A percentile compares a stretch with the other conserved stretches of the same genome.
Conservation (phyloP, 2,113 vertebrate genomes). For the Todiramphus saurophagus region DNA sequence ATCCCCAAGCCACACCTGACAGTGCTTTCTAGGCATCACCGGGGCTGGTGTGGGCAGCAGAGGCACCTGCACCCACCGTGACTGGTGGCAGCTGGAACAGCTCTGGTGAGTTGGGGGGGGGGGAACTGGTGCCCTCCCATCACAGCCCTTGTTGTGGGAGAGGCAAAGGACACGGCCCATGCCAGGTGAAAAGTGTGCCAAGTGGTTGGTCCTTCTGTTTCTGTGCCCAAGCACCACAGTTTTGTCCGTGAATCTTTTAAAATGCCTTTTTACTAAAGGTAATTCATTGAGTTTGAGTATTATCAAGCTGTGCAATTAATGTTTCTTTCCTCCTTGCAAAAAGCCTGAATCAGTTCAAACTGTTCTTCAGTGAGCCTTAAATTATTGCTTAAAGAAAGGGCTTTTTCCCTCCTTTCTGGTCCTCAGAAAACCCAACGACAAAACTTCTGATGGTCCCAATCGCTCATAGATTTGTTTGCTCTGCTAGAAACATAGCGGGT, state of each 20-base stretch:
- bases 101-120: fast-evolving
- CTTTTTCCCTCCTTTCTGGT: not conserved
- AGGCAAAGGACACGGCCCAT: fast-evolving
- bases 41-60: not conserved
- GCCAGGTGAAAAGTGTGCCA: fast-evolving
- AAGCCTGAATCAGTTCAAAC: not conserved
- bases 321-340: not conserved
- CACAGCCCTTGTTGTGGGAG: fast-evolving
- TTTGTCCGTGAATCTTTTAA: not conserved
- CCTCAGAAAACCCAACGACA: not conserved
- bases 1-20: not conserved
- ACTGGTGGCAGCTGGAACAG: not conserved
- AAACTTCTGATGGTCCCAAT: not conserved
- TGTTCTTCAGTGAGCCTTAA: not conserved
- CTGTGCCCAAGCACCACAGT: not conserved
- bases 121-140: not conserved
- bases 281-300: not conserved
- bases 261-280: not conserved
- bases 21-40: not conserved
- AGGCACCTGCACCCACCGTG: fast-evolving
- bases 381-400: not conserved
- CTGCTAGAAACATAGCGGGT: not conserved
- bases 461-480: not conserved
- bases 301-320: not conserved
- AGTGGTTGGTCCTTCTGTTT: not conserved